Evolutionary conservation across 2,888 invertebrate species (phyloP).

Genomic region (Esperia sulphurella): DNA sequence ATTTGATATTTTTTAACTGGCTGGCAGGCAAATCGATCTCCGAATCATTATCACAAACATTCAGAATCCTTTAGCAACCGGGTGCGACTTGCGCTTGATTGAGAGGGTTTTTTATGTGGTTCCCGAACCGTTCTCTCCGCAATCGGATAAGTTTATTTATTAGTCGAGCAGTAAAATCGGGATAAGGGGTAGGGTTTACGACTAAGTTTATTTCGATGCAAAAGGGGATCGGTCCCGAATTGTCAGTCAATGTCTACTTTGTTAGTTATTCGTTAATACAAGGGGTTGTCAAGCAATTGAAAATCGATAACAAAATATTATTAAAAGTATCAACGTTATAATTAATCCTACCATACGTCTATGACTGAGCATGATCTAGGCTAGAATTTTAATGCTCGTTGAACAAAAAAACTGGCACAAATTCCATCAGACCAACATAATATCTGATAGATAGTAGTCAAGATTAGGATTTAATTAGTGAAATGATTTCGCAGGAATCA

Average conservation of each 20-base stretch:
- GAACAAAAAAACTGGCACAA: too few species aligned
- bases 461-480: neutral
- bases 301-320: neutral
- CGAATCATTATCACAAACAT: too few species aligned
- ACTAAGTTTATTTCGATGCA: conserved; percentile 55
- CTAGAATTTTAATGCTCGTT: too few species aligned
- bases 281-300: conserved; percentile 37
- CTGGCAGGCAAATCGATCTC: too few species aligned
- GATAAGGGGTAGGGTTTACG: conserved; percentile 64
- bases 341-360: too few species aligned
- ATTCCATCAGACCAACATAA: neutral
- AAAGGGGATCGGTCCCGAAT: conserved; percentile 47
- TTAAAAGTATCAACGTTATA: too few species aligned
- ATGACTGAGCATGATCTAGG: too few species aligned
- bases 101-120: conserved; percentile 29
- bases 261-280: conserved; percentile 36
- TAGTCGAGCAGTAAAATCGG: conserved; percentile 61
- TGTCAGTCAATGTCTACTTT: conserved; percentile 58
- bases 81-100: conserved; percentile 1
- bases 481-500: neutral
- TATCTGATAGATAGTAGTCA: neutral
- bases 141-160: conserved; percentile 71
- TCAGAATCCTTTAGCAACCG: neutral
- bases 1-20: too few species aligned
- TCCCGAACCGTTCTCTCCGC: conserved; percentile 37